Conservation (phyloP, 2,113 vertebrate species). For the Silurus glanis region DNA sequence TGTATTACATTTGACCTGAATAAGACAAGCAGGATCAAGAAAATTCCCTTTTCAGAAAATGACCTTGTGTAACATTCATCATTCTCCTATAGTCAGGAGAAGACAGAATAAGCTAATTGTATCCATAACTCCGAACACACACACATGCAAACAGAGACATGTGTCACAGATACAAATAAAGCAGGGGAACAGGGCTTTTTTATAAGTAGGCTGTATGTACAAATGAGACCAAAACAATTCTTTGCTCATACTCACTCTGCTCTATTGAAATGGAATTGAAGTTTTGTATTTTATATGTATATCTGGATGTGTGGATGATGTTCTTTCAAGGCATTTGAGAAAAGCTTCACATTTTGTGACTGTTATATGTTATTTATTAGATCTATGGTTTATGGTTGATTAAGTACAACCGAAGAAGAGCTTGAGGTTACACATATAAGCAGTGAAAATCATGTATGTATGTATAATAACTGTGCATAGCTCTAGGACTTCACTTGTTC, state of each 20-base stretch:
- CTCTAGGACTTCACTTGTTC: conserved; percentile 56
- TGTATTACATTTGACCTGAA: conserved; percentile 11
- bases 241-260: neutral
- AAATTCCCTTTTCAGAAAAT: no score
- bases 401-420: neutral
- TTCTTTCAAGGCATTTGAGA: conserved; percentile 8
- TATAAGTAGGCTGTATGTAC: neutral
- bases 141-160: conserved; percentile 16
- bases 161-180: neutral
- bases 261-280: conserved; percentile 8
- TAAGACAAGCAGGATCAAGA: neutral
- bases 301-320: neutral
- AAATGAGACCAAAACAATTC: neutral
- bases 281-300: neutral
- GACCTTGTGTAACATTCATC: neutral
- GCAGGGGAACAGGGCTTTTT: neutral
- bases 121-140: conserved; percentile 21
- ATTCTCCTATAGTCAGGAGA: neutral
- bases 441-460: neutral
- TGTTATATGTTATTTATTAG: conserved; percentile 35
- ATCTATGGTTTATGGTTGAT: conserved; percentile 41
- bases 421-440: neutral
- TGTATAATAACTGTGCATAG: neutral
- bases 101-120: conserved; percentile 23
- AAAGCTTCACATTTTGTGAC: conserved; percentile 56